Conservation (phyloP, 2,113 vertebrate species). For the Dendrocopos noguchii region DNA sequence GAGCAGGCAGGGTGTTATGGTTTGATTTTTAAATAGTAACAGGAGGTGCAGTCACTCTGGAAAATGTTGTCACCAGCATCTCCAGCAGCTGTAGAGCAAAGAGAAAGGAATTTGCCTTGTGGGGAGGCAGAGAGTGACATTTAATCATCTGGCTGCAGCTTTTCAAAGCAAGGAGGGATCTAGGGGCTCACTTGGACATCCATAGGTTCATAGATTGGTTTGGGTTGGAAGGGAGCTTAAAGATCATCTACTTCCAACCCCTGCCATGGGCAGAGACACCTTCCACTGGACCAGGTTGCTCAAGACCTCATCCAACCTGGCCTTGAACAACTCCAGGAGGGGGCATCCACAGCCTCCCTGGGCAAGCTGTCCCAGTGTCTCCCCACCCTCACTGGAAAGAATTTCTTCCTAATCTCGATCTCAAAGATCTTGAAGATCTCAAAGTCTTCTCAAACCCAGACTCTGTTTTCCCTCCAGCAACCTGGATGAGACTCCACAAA, state of each 20-base stretch:
- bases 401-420: too few species aligned
- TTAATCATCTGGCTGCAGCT: background rate
- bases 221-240: too few species aligned
- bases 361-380: too few species aligned
- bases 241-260: too few species aligned
- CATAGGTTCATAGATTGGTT: too few species aligned
- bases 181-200: background rate
- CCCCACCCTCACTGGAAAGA: too few species aligned
- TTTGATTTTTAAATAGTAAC: background rate
- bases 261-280: too few species aligned
- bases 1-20: background rate
- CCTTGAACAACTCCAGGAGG: too few species aligned
- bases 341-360: too few species aligned
- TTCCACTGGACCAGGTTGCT: too few species aligned
- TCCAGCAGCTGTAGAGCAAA: conserved; percentile 9
- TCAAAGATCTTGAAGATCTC: background rate
- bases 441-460: background rate
- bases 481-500: background rate
- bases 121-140: background rate
- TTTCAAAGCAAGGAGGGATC: background rate
- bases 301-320: too few species aligned
- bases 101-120: background rate
- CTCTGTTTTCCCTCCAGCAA: background rate
- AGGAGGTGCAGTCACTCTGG: background rate
- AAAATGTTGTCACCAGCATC: background rate